phyloP scores from a whole-genome alignment of 2,113 vertebrate species.

The Xenotilapia longispinis region DNA sequence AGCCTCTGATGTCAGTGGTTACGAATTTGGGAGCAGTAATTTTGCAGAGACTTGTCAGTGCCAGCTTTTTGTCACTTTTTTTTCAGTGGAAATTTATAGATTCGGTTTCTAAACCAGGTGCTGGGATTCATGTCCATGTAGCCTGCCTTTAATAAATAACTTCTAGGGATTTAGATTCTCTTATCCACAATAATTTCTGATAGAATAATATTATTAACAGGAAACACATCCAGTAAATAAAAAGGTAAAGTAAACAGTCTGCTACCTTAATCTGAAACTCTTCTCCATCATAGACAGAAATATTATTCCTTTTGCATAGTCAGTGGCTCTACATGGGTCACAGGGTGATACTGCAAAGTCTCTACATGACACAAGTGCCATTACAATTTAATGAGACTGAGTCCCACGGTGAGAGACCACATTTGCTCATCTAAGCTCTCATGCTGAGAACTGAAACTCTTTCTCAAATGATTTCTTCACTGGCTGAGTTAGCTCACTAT shows the following conservation, averaged over 20 bases:
- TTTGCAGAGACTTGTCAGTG: not conserved
- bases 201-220: not conserved
- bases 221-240: not conserved
- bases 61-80: not conserved
- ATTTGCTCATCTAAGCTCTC: not conserved
- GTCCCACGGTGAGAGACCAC: conserved; percentile 10
- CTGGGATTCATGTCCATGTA: not conserved
- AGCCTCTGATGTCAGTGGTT: not conserved
- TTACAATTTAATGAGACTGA: conserved; percentile 43
- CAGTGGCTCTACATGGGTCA: not conserved
- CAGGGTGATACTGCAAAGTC: not conserved
- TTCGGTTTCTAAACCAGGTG: not conserved
- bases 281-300: not conserved
- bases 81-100: not conserved
- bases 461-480: conserved; percentile 4
- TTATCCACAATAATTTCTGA: not conserved
- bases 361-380: conserved; percentile 26
- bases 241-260: not conserved
- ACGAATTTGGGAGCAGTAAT: not conserved
- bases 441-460: not conserved
- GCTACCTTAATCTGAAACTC: not conserved
- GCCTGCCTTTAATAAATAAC: not conserved
- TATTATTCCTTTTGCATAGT: conserved; percentile 6
- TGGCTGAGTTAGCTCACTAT: not conserved
- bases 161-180: not conserved